Evolutionary conservation across 2,888 invertebrate genomes (phyloP), one percentile per base, ranked within the genome.

Genomic region (Galerucella calmariensis): DNA sequence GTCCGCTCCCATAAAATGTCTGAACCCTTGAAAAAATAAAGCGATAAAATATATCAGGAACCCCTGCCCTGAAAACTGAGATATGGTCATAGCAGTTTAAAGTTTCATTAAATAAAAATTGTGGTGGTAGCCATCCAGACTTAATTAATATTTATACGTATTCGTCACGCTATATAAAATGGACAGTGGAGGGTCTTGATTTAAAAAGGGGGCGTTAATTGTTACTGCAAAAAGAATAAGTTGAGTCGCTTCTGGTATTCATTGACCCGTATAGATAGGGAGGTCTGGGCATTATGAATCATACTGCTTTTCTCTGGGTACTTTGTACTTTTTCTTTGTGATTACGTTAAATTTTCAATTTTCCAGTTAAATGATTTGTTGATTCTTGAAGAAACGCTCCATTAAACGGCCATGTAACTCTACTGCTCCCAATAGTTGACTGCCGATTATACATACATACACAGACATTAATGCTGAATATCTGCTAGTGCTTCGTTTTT

Each of bases 91-190:
- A 53, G 62, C 70, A 67, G 51, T 63, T 67, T 70, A 70, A 74
- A 70, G 62, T 70, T 74, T 63, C 67, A 62, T 70, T 74, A 63
- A 74, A 74, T 67, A 70, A 74, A 61, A 72, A 67, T 46, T 61
- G 46, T 51, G 63, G 46, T 51, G 67, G 75, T 71, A 75, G 72
- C 66, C 44, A 59, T 35, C 59, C 61, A 69, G 44, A 6, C 41
- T 24, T 74, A 75, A 72, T 72, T 72, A 72, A 75, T 72, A 51
- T 72, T 72, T 72, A 72, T 69, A 65, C 24, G 41, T n/a, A 59
- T 66, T 59, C 27, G 75, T 68, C 75, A 75, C 75, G 75, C 75
- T 46, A 74, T 67, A 61, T 61, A 61, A 11, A 62, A 41, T 20
- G 10, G 20, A 56, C 56, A 56, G 20, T 56, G 56, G 11, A 20